Percentiles rank a stretch among this genome's conserved stretches.
These are phyloP conservation scores for Ataeniobius toweri DNA, from an alignment of 2,797 vertebrate genomes.

Conservation along the genomic window DNA sequence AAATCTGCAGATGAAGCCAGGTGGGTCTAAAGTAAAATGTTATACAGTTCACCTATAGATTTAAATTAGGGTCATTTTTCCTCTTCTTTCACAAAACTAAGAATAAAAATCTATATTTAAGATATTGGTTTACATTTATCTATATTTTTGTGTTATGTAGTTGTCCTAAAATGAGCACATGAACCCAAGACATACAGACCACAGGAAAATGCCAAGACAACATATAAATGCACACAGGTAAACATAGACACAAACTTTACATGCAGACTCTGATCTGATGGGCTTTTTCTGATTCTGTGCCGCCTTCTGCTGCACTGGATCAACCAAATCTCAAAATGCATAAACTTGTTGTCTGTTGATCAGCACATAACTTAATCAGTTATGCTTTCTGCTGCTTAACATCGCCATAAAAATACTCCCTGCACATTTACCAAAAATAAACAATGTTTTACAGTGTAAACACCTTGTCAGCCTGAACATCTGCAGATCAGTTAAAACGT, in stretches of 20 bases:
- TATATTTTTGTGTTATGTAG: neutral
- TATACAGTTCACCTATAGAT: conserved; percentile 3
- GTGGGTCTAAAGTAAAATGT: conserved; percentile 25
- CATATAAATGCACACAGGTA: conserved; percentile 33
- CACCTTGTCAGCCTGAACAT: conserved; percentile 30
- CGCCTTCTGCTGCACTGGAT: conserved; percentile 1
- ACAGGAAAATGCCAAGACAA: conserved; percentile 49
- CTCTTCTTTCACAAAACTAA: conserved; percentile 6
- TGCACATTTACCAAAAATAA: conserved; percentile 63
- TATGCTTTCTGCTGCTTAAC: conserved; percentile 8
- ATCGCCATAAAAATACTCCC: conserved; percentile 41
- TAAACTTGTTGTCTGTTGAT: neutral
- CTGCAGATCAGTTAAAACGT: conserved; percentile 39
- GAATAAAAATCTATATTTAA: neutral
- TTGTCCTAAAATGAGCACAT: conserved; percentile 23
- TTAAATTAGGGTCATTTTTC: neutral
- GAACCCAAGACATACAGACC: conserved; percentile 26
- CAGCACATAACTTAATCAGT: neutral
- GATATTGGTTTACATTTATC: neutral
- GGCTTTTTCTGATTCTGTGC: conserved; percentile 5
- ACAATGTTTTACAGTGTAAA: conserved; percentile 56
- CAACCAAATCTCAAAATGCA: neutral
- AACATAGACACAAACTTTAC: conserved; percentile 51
- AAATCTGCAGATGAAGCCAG: conserved; percentile 30
- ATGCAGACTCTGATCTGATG: conserved; percentile 54